Evolutionary conservation across 53 echinoderm and acorn worm genomes (phyloP).

Genomic region (Crossaster papposus): DNA sequence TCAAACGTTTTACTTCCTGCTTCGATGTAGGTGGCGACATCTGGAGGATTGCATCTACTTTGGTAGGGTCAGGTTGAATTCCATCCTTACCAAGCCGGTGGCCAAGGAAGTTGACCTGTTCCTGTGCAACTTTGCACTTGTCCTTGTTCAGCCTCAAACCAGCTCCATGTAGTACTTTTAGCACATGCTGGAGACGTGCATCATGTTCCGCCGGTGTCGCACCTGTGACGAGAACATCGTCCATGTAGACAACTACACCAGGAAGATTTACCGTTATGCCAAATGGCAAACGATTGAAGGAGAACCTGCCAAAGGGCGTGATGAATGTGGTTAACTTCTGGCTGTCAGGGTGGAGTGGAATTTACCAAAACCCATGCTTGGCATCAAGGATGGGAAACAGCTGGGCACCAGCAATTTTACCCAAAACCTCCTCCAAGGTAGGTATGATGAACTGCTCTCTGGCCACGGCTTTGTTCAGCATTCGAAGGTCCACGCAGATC

Average conservation of each 20-base stretch:
- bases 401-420: constrained; percentile 13
- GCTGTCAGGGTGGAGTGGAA: constrained; percentile 27
- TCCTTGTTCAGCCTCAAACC: no score
- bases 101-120: no score
- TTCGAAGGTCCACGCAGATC: constrained; percentile 35
- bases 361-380: constrained; percentile 50
- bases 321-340: constrained; percentile 25
- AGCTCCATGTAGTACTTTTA: not conserved
- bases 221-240: constrained; percentile 56
- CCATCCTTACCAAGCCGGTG: not conserved
- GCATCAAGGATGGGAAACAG: constrained; percentile 27
- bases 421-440: constrained; percentile 6
- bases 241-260: constrained; percentile 51
- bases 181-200: constrained; percentile 25
- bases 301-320: constrained; percentile 41
- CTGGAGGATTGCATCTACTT: constrained; percentile 25
- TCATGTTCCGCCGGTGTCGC: constrained; percentile 40
- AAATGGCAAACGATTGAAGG: constrained; percentile 23
- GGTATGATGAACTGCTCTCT: constrained; percentile 40
- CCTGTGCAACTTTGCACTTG: no score
- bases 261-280: constrained; percentile 42
- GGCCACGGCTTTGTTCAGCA: constrained; percentile 27
- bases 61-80: constrained; percentile 28
- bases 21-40: constrained; percentile 29
- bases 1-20: constrained; percentile 26